phyloP scores from a whole-genome alignment of 2,888 invertebrate species.

The Dryobota labecula region DNA sequence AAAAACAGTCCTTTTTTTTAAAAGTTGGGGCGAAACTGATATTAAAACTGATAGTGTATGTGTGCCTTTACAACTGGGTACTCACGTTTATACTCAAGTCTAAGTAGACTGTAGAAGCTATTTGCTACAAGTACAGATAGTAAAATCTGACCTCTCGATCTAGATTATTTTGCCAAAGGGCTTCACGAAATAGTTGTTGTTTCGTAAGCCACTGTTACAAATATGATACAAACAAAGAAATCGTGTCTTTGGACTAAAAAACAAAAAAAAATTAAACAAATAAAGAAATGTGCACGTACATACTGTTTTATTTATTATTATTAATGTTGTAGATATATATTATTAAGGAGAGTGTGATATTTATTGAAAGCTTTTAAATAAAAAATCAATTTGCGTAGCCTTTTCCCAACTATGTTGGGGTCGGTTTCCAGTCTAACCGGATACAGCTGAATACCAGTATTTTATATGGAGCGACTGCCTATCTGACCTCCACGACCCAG shows the following conservation, averaged over 20 bases:
- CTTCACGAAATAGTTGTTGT: constrained; percentile 27
- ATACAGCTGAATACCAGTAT: too few relatives aligned
- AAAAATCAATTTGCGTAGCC: too few relatives aligned
- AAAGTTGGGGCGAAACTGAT: neutral
- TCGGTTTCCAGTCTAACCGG: too few relatives aligned
- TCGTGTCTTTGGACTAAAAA: neutral
- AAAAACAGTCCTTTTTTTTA: neutral
- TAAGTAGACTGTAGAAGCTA: constrained; percentile 38
- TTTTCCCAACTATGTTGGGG: too few relatives aligned
- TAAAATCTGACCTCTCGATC: constrained; percentile 62
- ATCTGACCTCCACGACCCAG: too few relatives aligned
- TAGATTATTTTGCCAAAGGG: constrained; percentile 55
- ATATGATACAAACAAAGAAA: constrained; percentile 18
- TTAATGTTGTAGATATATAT: too few relatives aligned
- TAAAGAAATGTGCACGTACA: too few relatives aligned
- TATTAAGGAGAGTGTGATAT: too few relatives aligned
- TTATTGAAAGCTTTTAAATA: too few relatives aligned
- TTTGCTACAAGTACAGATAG: constrained; percentile 43
- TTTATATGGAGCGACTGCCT: too few relatives aligned
- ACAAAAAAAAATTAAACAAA: too few relatives aligned
- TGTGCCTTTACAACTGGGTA: neutral
- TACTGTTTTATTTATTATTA: too few relatives aligned
- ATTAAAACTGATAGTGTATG: neutral
- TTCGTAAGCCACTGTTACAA: constrained; percentile 17
- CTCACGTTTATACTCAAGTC: constrained; percentile 25